Conservation (phyloP, 1,140 invertebrate genomes). For the Drosophila punjabiensis region DNA sequence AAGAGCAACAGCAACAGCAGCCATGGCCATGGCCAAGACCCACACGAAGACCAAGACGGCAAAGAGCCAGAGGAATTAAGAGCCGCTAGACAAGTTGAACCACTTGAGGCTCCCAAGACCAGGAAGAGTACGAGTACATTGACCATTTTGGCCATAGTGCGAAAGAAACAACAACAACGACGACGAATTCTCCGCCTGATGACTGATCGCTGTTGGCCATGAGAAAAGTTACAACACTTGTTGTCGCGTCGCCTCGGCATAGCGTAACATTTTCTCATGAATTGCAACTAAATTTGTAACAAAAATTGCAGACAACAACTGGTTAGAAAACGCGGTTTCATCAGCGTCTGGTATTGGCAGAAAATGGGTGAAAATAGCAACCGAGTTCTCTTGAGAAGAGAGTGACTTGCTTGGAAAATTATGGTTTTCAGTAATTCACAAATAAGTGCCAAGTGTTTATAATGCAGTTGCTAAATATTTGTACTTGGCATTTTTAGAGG, state of each 20-base stretch:
- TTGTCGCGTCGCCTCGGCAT: constrained; percentile 26
- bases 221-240: constrained; percentile 79
- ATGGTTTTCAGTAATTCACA: constrained; percentile 12
- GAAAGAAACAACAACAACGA: constrained; percentile 11
- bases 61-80: constrained; percentile 22
- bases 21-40: constrained; percentile 8
- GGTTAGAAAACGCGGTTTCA: constrained; percentile 60
- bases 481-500: background rate
- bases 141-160: constrained; percentile 69
- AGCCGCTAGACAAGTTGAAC: constrained; percentile 70
- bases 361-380: background rate
- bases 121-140: constrained; percentile 72
- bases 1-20: constrained; percentile 13
- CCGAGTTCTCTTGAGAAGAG: constrained; percentile 14
- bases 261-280: constrained; percentile 73
- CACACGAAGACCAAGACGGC: background rate
- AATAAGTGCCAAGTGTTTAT: constrained; percentile 4
- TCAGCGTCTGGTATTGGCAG: constrained; percentile 22
- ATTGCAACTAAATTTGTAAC: constrained; percentile 80
- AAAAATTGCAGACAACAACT: constrained; percentile 63
- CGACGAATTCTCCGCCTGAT: constrained; percentile 26
- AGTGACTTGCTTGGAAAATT: constrained; percentile 22
- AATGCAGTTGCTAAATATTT: background rate
- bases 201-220: constrained; percentile 51
- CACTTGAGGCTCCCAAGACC: constrained; percentile 36